A percentile compares a stretch with the other conserved stretches of the same genome.
These are phyloP conservation scores for Epinotia demarniana DNA, from an alignment of 2,888 invertebrate species.

Conservation along the genomic window DNA sequence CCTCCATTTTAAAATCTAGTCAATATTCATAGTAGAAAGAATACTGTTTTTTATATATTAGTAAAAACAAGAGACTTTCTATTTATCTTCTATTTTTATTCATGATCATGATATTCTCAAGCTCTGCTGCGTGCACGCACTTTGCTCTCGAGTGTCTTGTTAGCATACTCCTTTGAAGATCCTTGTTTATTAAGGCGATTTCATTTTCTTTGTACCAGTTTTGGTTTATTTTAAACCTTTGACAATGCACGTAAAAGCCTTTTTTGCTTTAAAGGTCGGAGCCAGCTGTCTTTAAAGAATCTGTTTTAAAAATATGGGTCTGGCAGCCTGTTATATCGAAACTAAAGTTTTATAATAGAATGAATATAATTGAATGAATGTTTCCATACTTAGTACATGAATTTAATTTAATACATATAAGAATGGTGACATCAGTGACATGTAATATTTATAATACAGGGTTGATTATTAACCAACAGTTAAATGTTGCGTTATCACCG, in stretches of 20 bases:
- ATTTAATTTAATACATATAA: too few species aligned
- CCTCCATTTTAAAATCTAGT: too few species aligned
- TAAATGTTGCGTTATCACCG: too few species aligned
- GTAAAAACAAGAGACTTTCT: too few species aligned
- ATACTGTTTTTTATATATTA: too few species aligned
- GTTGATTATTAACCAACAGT: too few species aligned
- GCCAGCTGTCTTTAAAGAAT: background rate
- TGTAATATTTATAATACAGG: too few species aligned
- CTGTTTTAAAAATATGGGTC: background rate
- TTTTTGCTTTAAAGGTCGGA: background rate
- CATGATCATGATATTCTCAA: constrained; percentile 32
- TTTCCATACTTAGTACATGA: too few species aligned
- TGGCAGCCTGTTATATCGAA: background rate
- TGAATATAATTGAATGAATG: too few species aligned
- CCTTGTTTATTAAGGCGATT: constrained; percentile 27
- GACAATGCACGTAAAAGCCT: background rate
- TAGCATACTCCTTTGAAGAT: constrained; percentile 41
- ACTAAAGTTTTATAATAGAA: too few species aligned
- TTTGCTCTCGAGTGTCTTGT: constrained; percentile 30
- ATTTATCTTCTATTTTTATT: constrained; percentile 6
- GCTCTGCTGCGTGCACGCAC: constrained; percentile 22
- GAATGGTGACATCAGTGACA: too few species aligned
- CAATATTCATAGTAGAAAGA: too few species aligned
- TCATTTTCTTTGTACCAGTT: background rate
- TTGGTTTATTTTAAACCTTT: background rate